These are phyloP conservation scores for Blastobasis lacticolella DNA, from an alignment of 2,888 invertebrate genomes.

Conservation along the genomic window DNA sequence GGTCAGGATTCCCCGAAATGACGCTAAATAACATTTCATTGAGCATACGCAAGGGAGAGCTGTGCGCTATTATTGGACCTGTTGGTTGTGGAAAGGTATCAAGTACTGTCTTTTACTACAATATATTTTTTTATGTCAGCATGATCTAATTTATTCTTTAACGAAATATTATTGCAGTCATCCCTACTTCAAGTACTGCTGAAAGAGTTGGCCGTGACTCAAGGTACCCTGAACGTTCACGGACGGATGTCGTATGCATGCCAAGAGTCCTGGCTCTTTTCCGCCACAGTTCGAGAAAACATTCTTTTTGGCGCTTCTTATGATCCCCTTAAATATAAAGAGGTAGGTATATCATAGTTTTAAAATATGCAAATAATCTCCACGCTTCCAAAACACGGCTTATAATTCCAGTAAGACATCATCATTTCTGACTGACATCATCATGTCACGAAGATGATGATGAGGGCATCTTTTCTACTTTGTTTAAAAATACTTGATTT, in stretches of 20 bases:
- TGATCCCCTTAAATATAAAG: conserved; percentile 76
- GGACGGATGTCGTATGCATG: conserved; percentile 83
- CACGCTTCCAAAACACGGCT: no score
- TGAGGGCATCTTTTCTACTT: no score
- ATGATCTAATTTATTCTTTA: no score
- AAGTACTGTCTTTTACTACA: background rate
- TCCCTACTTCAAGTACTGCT: conserved; percentile 80
- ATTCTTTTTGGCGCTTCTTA: conserved; percentile 84
- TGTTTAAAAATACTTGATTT: no score
- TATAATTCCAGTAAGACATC: no score
- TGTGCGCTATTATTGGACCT: conserved; percentile 88
- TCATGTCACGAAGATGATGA: no score
- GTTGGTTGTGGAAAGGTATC: conserved; percentile 87
- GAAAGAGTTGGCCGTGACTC: conserved; percentile 76
- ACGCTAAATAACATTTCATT: conserved; percentile 72
- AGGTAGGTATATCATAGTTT: conserved; percentile 33
- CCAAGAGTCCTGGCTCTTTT: conserved; percentile 90
- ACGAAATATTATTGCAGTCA: conserved; percentile 43
- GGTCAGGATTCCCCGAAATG: conserved; percentile 48
- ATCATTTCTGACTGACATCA: no score
- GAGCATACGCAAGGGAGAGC: conserved; percentile 71
- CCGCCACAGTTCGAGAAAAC: conserved; percentile 84
- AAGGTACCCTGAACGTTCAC: conserved; percentile 75
- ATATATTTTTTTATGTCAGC: no score
- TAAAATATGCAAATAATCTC: no score